Evolutionary conservation across 2,113 vertebrate genomes (phyloP).

Genomic region (Scortum barcoo): DNA sequence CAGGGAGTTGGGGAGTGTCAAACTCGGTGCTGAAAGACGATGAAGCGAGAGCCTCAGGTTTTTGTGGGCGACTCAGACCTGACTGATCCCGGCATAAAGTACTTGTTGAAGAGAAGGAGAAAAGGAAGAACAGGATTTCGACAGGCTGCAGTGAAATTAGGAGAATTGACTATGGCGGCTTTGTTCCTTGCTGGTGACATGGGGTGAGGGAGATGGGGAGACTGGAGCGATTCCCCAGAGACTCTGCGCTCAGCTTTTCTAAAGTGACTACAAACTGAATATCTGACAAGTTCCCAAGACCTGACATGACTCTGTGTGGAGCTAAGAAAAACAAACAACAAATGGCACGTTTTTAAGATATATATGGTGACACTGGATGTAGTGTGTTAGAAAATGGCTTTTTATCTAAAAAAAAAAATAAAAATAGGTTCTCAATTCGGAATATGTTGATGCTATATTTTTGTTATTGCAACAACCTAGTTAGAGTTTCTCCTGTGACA

Average conservation of each 20-base stretch:
- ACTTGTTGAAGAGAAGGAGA: constrained; percentile 80
- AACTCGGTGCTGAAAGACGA: constrained; percentile 78
- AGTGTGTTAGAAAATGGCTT: constrained; percentile 76
- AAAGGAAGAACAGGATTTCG: constrained; percentile 80
- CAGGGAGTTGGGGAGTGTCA: constrained; percentile 79
- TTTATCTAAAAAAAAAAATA: constrained; percentile 81
- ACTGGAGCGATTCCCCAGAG: constrained; percentile 77
- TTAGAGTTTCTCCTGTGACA: constrained; percentile 65
- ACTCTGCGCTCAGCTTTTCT: constrained; percentile 78
- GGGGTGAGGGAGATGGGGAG: constrained; percentile 71
- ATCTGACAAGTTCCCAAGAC: constrained; percentile 84
- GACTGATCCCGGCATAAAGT: constrained; percentile 83
- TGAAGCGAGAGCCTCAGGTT: constrained; percentile 77
- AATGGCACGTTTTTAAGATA: constrained; percentile 67
- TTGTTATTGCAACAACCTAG: constrained; percentile 65
- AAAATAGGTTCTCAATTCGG: constrained; percentile 75
- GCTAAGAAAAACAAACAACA: constrained; percentile 82
- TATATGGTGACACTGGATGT: constrained; percentile 62
- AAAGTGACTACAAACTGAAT: constrained; percentile 83
- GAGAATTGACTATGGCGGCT: constrained; percentile 84
- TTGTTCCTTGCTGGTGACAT: constrained; percentile 84
- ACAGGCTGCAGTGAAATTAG: constrained; percentile 85
- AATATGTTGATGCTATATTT: constrained; percentile 59
- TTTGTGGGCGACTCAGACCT: constrained; percentile 81
- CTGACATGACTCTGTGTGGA: constrained; percentile 73